Percentiles rank a stretch among this genome's conserved stretches.
Conservation (phyloP, 2,888 invertebrate species). For the Eustalomyia histrio region DNA sequence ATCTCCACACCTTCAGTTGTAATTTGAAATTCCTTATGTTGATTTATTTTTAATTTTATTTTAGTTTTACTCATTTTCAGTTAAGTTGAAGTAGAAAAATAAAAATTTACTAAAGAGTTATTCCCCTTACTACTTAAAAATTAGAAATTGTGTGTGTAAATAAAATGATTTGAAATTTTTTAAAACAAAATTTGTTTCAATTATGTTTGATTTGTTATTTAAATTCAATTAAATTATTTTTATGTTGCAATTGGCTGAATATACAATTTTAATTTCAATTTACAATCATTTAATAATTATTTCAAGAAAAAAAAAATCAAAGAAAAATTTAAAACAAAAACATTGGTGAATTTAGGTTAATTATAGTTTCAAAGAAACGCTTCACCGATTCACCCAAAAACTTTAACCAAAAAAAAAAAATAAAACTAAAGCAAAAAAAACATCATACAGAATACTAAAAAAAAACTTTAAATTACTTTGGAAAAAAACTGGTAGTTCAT, state of each 20-base stretch:
- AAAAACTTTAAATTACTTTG: constrained; percentile 21
- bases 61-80: constrained; percentile 46
- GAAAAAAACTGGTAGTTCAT: constrained; percentile 11
- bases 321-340: constrained; percentile 37
- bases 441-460: constrained; percentile 34
- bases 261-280: constrained; percentile 48
- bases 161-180: constrained; percentile 41
- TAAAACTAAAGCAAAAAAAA: constrained; percentile 42
- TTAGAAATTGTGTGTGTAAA: constrained; percentile 59
- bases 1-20: constrained; percentile 42
- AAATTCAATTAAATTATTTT: constrained; percentile 51
- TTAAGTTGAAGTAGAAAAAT: constrained; percentile 61
- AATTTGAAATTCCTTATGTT: constrained; percentile 42
- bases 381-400: constrained; percentile 70
- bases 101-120: constrained; percentile 34
- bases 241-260: constrained; percentile 74
- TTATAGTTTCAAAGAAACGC: constrained; percentile 69
- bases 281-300: constrained; percentile 52
- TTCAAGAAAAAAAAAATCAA: constrained; percentile 40
- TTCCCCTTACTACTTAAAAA: constrained; percentile 22
- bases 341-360: constrained; percentile 60
- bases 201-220: constrained; percentile 29
- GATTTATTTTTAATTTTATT: constrained; percentile 47
- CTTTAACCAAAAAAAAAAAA: constrained; percentile 39
- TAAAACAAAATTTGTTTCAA: constrained; percentile 21